phyloP scores from a whole-genome alignment of 2,888 invertebrate species.

The Phengaris arion region DNA sequence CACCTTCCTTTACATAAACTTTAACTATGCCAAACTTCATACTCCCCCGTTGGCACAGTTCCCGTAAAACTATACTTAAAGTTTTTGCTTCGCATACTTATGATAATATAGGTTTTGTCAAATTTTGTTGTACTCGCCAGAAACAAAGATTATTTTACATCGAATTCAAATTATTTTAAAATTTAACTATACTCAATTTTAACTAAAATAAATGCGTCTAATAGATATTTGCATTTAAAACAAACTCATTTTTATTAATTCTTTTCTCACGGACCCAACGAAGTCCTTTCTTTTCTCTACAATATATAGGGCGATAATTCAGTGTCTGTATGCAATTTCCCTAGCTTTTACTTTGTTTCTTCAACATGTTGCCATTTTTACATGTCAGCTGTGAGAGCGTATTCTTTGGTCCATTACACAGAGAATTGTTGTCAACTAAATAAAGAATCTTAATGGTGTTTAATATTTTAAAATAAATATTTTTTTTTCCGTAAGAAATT shows the following conservation, averaged over 20 bases:
- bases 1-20: no score
- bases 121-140: no score
- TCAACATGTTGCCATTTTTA: slow-evolving; percentile 10
- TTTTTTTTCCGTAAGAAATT: no score
- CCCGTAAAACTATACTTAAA: no score
- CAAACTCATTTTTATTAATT: not conserved
- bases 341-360: not conserved
- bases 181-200: not conserved
- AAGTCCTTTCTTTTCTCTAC: slow-evolving; percentile 8
- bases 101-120: no score
- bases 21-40: no score
- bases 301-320: slow-evolving; percentile 11
- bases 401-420: slow-evolving; percentile 1
- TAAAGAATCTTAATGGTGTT: not conserved
- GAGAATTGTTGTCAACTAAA: not conserved
- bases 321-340: slow-evolving; percentile 8
- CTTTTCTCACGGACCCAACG: not conserved
- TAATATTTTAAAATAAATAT: not conserved
- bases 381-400: not conserved
- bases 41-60: no score
- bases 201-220: not conserved
- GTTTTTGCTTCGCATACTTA: no score
- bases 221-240: not conserved
- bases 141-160: no score
- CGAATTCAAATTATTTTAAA: not conserved